Evolutionary conservation across 2,797 vertebrate species (phyloP), one percentile per base, ranked within the genome.

Genomic region (Corythornis leucogaster): DNA sequence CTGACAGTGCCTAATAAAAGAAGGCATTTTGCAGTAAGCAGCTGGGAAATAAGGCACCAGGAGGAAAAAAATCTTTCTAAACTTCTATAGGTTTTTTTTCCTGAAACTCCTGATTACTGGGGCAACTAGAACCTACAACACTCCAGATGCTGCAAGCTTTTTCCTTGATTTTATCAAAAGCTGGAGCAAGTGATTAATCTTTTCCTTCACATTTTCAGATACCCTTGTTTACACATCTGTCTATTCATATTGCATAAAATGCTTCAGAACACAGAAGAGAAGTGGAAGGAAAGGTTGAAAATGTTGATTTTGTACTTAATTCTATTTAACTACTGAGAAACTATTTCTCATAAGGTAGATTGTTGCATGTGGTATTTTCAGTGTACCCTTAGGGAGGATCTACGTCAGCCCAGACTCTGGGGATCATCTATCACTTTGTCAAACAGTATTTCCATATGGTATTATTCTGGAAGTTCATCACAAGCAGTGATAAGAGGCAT

Each of bases 221-320:
- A 89, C 25, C 18, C 66, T 79, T 86, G 51, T 91, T 94, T 94
- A 69, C 73, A 90, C 93, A 95, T 94, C 94, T 92, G 90, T 73
- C 66, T 62, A 90, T 75, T 92, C 62, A 87, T 87, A 80, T 78
- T 71, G 58, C 69, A 75, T 83, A 59, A 89, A 92, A 94, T 87
- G 58, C 80, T 87, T 94, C 91, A 85, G 61, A 91, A 83, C 73
- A 90, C 58, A 89, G 59, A 87, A 71, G 48, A 83, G 35, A 89
- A 40, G 71, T 48, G 26, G 26, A 92, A 88, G 13, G 13, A 93
- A 92, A 90, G 82, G 63, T 4, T 94, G 51, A 57, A 79, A 89
- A 40, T 87, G 38, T 69, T 94, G 31, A 63, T 69, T 63, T 18
- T 86, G 35, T 33, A 31, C 46, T 80, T 82, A 87, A 77, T 73